Percentiles rank a stretch among this genome's conserved stretches.
Conservation (phyloP, 2,797 vertebrate species). For the Rhinophrynus dorsalis region DNA sequence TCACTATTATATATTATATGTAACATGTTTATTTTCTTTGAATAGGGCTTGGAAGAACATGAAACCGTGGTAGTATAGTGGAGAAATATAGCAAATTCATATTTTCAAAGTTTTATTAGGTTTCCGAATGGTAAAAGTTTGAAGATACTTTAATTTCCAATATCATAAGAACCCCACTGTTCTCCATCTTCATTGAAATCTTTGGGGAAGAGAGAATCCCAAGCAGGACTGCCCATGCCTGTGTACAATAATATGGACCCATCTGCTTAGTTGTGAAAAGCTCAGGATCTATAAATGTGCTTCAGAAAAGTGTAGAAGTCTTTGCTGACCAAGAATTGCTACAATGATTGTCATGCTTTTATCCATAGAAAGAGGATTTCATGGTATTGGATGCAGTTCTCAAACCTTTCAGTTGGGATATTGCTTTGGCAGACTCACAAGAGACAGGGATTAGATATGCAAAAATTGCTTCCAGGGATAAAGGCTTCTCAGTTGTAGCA, state of each 20-base stretch:
- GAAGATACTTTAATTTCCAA: too few relatives aligned
- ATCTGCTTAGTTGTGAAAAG: not conserved
- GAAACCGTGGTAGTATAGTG: too few relatives aligned
- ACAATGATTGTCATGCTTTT: constrained; percentile 16
- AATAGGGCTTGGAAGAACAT: too few relatives aligned
- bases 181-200: not conserved
- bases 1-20: too few relatives aligned
- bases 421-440: constrained; percentile 52
- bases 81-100: too few relatives aligned
- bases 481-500: not conserved
- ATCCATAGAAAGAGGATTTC: constrained; percentile 56
- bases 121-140: too few relatives aligned
- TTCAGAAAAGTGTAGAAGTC: not conserved
- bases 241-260: not conserved
- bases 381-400: constrained; percentile 54
- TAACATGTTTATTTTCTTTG: too few relatives aligned
- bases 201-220: not conserved
- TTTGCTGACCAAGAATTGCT: not conserved
- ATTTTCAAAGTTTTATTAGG: too few relatives aligned
- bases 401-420: constrained; percentile 41
- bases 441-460: constrained; percentile 54
- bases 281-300: not conserved
- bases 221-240: not conserved
- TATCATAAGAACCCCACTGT: too few relatives aligned
- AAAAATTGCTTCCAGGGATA: constrained; percentile 41